Base-by-base conservation (phyloP, 1,140 invertebrate species). In the Trissolcus basalis region DNA sequence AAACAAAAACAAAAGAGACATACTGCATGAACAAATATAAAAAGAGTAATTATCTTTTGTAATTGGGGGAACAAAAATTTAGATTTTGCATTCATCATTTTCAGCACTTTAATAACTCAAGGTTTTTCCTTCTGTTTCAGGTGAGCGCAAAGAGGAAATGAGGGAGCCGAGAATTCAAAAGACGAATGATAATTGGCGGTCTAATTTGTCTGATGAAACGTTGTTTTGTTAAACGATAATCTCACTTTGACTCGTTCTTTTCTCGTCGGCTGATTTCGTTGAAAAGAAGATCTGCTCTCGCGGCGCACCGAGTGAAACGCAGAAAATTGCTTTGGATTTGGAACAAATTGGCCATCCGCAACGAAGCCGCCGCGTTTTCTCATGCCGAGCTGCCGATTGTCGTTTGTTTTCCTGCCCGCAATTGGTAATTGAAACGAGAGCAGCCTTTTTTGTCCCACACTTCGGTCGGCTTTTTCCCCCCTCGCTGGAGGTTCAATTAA, bases 181-280 rank as follows among this genome's bases (percentile, higher is more conserved):
- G 55, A 65, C 55, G 44, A 64, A 45, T 54, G 47, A 50, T 50
- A 9, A 5, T 16, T 32, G 6, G 1, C 11, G 36, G 13, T 58
- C 54, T 67, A 58, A 67, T 58, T 67, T 69, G 65, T 59, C 48
- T 69, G 65, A 48, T 27, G 19, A 69, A 69, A 54, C 39, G 56
- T 59, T 27, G 65, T 15, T 69, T 69, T 60, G 55, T 60, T 49
- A 60, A 69, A 59, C 65, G 65, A 69, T 69, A 69, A 69, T 69
- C 55, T 54, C 55, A 27, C 19, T 69, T 36, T 69, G 58, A 68
- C 15, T 56, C 45, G 39, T 36, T 59, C 48, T 59, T 69, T 47
- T 53, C 55, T 41, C 41, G 54, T 36, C 16, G 45, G 49, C 16
- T 35, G 55, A 14, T 27, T 50, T 58, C 56, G 35, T 69, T 60